Base-by-base conservation (phyloP, 1,140 invertebrate genomes). In the Pseudomyrmex pallidus region DNA sequence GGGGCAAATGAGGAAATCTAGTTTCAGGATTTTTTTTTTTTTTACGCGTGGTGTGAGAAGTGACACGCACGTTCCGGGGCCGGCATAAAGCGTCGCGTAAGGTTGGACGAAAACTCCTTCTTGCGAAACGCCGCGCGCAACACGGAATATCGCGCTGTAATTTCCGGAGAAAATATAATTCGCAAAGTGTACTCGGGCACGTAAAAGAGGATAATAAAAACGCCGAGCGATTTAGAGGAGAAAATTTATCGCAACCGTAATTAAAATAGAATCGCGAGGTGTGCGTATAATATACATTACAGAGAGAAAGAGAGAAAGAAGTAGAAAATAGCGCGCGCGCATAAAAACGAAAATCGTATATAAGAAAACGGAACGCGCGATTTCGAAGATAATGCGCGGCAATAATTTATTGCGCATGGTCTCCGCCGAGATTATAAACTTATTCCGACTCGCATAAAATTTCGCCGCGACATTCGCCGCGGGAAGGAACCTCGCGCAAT, bases 381-480 rank as follows among this genome's bases (percentile, higher is more conserved):
- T 80, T 61, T 44, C 54, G 52, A 78, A 70, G 76, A 68, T 70
- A 48, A 48, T 15, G 5, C 35, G 35, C 25, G 64, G 54, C 35
- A 57, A 78, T 78, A 66, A 78, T 68, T 78, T 78, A 78, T 59
- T 48, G 15, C n/a, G 17, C 66, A 35, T 0, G 35, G 35, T 35
- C 4, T 20, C 64, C 44, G 66, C n/a, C 66, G 76, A 70, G 76
- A 80, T 80, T 80, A 80, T 59, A 72, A 80, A 80, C 61, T 80
- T 80, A 61, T 80, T 61, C 76, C 44, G 54, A 22, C 22, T 52
- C 66, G 44, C 46, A 80, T 70, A 80, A 72, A 72, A 80, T 70
- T 44, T 68, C 54, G 5, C 35, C 44, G 52, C 50, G 52, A 67
- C 52, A 12, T 22, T 68, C 52, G 52, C 50, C 13, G 66, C 64